Evolutionary conservation across 2,888 invertebrate genomes (phyloP).

Genomic region (Liodrosophila aerea): DNA sequence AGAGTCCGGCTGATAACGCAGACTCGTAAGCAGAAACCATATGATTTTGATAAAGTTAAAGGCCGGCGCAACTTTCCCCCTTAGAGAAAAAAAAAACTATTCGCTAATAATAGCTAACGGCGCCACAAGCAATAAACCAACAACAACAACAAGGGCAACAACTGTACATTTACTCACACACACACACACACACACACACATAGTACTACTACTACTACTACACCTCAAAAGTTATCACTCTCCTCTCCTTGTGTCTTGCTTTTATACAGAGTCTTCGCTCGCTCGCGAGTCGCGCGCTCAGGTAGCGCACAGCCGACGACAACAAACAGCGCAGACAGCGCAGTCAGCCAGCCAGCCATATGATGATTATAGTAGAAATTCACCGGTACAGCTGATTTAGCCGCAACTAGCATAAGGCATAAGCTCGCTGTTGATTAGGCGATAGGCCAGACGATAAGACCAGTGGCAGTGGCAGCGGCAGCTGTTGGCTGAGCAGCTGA

Average conservation of each 20-base stretch:
- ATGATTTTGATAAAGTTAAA: constrained; percentile 68
- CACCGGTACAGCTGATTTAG: constrained; percentile 78
- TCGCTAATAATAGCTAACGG: constrained; percentile 11
- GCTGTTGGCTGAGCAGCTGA: constrained; percentile 30
- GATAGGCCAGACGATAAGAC: constrained; percentile 37
- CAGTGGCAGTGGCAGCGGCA: constrained; percentile 21
- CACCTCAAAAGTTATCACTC: too few species aligned
- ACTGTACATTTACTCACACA: constrained; percentile 57
- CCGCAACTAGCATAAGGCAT: constrained; percentile 52
- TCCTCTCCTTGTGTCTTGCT: background rate
- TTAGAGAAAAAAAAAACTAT: constrained; percentile 15
- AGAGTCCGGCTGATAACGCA: constrained; percentile 36
- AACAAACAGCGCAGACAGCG: too few species aligned
- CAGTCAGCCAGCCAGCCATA: constrained; percentile 46
- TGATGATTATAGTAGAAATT: constrained; percentile 67
- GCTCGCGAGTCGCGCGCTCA: constrained; percentile 26
- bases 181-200: constrained; percentile 6
- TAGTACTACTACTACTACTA: too few species aligned
- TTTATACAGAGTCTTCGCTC: too few species aligned
- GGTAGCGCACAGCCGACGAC: constrained; percentile 24
- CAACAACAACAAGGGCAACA: constrained; percentile 23
- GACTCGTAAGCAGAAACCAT: constrained; percentile 47
- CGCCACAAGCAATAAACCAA: constrained; percentile 13
- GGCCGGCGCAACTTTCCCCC: constrained; percentile 52
- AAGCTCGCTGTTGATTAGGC: constrained; percentile 45